Evolutionary conservation across 1,140 invertebrate species (phyloP).

Genomic region (Heliothis virescens): DNA sequence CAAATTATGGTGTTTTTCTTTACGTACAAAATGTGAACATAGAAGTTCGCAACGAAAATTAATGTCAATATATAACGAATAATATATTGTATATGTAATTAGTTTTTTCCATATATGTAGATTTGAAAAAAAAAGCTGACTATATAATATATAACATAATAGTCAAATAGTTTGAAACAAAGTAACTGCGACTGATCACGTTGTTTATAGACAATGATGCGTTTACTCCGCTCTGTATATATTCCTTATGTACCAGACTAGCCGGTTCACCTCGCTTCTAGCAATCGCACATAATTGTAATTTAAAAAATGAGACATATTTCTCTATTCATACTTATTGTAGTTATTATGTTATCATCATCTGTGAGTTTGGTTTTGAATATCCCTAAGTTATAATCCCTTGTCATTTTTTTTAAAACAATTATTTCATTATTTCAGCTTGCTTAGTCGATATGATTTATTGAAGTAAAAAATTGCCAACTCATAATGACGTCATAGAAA

Average conservation of each 20-base stretch:
- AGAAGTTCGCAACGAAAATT: too few relatives aligned
- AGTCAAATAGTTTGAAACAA: too few relatives aligned
- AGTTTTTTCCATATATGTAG: too few relatives aligned
- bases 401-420: background rate
- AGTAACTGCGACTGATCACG: background rate
- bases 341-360: background rate
- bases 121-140: too few relatives aligned
- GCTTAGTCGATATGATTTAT: too few relatives aligned
- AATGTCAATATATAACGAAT: too few relatives aligned
- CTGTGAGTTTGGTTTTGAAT: background rate
- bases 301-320: conserved; percentile 55
- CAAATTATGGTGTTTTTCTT: too few relatives aligned
- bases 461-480: too few relatives aligned
- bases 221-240: conserved; percentile 15
- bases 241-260: conserved; percentile 46
- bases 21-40: too few relatives aligned
- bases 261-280: conserved; percentile 65
- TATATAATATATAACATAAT: too few relatives aligned
- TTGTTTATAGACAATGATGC: conserved; percentile 41
- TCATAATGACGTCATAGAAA: background rate
- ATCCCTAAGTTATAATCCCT: background rate
- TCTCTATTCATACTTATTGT: conserved; percentile 16
- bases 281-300: conserved; percentile 64
- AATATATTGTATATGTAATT: too few relatives aligned
- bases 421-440: background rate